Conservation (phyloP, 2,888 invertebrate species). For the Cylloceria caligata region DNA sequence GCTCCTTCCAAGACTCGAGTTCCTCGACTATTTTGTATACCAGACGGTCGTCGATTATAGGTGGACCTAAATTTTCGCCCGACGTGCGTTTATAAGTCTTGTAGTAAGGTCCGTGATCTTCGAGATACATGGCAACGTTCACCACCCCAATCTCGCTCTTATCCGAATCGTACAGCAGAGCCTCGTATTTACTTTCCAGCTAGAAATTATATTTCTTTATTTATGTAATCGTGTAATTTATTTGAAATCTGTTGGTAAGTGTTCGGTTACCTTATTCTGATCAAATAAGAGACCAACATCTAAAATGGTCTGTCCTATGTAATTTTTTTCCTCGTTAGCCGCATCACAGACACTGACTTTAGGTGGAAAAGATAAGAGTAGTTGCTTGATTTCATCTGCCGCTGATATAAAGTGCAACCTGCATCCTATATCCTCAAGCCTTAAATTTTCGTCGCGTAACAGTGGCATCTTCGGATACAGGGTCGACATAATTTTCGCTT, state of each 20-base stretch:
- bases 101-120: slow-evolving; percentile 79
- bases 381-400: slow-evolving; percentile 77
- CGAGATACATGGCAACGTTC: slow-evolving; percentile 76
- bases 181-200: slow-evolving; percentile 76
- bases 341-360: slow-evolving; percentile 79
- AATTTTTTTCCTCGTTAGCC: slow-evolving; percentile 69
- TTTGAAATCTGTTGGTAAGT: neutral
- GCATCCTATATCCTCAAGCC: slow-evolving; percentile 79
- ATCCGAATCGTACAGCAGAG: slow-evolving; percentile 75
- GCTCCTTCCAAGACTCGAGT: slow-evolving; percentile 90
- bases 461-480: slow-evolving; percentile 73
- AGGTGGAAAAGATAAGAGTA: slow-evolving; percentile 80
- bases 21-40: slow-evolving; percentile 88
- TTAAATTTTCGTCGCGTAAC: slow-evolving; percentile 72
- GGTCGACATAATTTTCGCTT: slow-evolving; percentile 78
- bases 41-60: slow-evolving; percentile 81
- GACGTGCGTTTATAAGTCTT: slow-evolving; percentile 70
- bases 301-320: slow-evolving; percentile 75
- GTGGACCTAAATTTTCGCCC: slow-evolving; percentile 80
- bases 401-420: slow-evolving; percentile 82
- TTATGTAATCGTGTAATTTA: slow-evolving; percentile 12
- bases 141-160: slow-evolving; percentile 75
- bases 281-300: slow-evolving; percentile 77
- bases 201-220: slow-evolving; percentile 59
- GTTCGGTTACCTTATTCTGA: slow-evolving; percentile 74